phyloP scores from a whole-genome alignment of 2,113 vertebrate genomes.

The Phrynosoma blainvillii region DNA sequence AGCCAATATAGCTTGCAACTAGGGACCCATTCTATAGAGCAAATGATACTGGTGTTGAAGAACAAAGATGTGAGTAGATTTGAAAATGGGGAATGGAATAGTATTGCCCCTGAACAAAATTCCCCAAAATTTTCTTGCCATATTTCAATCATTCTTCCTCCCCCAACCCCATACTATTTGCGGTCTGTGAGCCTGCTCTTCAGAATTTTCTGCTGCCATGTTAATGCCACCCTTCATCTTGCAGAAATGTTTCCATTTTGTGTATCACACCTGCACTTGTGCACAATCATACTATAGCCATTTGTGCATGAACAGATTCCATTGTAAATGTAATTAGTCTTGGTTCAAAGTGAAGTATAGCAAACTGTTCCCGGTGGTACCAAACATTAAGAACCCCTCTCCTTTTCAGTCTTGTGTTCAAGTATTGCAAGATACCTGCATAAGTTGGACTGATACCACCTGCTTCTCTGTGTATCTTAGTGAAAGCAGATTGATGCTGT shows the following conservation, averaged over 20 bases:
- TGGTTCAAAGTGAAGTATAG: neutral
- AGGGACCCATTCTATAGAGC: neutral
- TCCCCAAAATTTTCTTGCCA: neutral
- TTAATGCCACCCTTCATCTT: neutral
- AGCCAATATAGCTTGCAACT: neutral
- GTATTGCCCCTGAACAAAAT: neutral
- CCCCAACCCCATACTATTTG: neutral
- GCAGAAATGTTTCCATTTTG: neutral
- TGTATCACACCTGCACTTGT: neutral
- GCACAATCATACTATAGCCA: neutral
- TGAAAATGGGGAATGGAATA: neutral
- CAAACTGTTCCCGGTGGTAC: neutral
- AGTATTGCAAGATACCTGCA: neutral
- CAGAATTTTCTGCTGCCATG: neutral
- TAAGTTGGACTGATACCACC: neutral
- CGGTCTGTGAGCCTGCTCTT: neutral
- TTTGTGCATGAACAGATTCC: neutral
- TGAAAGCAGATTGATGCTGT: neutral
- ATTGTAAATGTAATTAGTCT: neutral
- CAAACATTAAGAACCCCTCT: neutral
- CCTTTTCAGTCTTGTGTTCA: neutral
- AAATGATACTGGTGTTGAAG: slow-evolving; percentile 1
- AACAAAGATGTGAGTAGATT: neutral
- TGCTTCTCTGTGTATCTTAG: neutral
- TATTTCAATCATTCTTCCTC: neutral